Conservation (phyloP, 2,888 invertebrate species). For the Amphipoea lucens region DNA sequence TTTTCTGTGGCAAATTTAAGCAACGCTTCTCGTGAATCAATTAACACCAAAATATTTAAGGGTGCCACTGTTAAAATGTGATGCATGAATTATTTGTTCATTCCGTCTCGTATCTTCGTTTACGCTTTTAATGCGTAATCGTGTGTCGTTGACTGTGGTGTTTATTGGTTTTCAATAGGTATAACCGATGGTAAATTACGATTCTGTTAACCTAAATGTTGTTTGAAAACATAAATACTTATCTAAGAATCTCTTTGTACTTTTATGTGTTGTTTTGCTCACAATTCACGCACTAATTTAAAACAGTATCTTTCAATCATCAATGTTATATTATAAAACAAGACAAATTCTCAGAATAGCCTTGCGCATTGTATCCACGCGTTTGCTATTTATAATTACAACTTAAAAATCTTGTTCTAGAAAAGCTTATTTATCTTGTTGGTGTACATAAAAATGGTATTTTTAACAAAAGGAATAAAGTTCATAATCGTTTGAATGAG, state of each 20-base stretch:
- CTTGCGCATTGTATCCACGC: conserved; percentile 87
- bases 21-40: conserved; percentile 9
- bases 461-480: conserved; percentile 73
- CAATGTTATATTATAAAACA: conserved; percentile 83
- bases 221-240: conserved; percentile 78
- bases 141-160: conserved; percentile 67
- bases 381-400: conserved; percentile 89
- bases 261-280: conserved; percentile 78
- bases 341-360: conserved; percentile 85
- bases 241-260: conserved; percentile 79
- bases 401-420: conserved; percentile 75
- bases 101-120: conserved; percentile 60
- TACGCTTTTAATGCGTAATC: conserved; percentile 58
- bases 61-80: conserved; percentile 41
- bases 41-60: conserved; percentile 43
- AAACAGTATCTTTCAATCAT: conserved; percentile 83
- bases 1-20: conserved; percentile 11
- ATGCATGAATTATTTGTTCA: conserved; percentile 61
- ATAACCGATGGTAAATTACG: conserved; percentile 77
- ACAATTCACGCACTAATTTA: conserved; percentile 79
- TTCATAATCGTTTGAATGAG: conserved; percentile 73
- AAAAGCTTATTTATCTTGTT: conserved; percentile 75
- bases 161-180: conserved; percentile 76
- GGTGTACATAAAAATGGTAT: conserved; percentile 66
- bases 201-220: conserved; percentile 80